phyloP scores from a whole-genome alignment of 2,888 invertebrate genomes.

The Zootermopsis nevadensis region DNA sequence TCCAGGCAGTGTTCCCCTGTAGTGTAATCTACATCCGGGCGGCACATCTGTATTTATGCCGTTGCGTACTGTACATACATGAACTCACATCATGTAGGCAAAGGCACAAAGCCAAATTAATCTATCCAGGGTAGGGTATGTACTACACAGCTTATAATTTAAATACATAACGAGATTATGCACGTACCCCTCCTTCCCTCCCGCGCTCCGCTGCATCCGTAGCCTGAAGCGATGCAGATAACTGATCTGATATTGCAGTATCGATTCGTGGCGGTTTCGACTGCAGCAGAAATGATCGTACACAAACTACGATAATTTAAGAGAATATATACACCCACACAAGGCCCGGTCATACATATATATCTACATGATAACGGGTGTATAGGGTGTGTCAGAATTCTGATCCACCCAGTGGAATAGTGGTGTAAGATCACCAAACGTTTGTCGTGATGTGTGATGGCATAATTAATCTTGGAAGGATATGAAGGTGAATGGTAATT shows the following conservation, averaged over 20 bases:
- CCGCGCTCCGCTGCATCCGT: slow-evolving; percentile 32
- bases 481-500: too few species aligned
- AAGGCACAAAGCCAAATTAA: slow-evolving; percentile 40
- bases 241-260: slow-evolving; percentile 50
- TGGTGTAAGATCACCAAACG: too few species aligned
- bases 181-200: background rate
- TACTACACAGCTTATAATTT: slow-evolving; percentile 40
- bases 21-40: background rate
- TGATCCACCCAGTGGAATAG: too few species aligned
- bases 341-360: background rate
- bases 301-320: slow-evolving; percentile 28
- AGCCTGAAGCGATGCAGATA: slow-evolving; percentile 48
- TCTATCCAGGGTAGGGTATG: slow-evolving; percentile 38
- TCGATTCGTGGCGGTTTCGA: slow-evolving; percentile 43
- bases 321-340: slow-evolving; percentile 22
- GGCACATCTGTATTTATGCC: background rate
- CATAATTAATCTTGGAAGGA: too few species aligned
- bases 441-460: too few species aligned
- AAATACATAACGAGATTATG: slow-evolving; percentile 42
- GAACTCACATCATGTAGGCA: slow-evolving; percentile 30
- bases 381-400: background rate
- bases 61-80: background rate
- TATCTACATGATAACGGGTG: background rate
- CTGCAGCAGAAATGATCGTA: slow-evolving; percentile 32
- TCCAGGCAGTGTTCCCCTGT: background rate